Evolutionary conservation across 2,113 vertebrate genomes (phyloP), one percentile per base, ranked within the genome.

Genomic region (Callocephalon fimbriatum): DNA sequence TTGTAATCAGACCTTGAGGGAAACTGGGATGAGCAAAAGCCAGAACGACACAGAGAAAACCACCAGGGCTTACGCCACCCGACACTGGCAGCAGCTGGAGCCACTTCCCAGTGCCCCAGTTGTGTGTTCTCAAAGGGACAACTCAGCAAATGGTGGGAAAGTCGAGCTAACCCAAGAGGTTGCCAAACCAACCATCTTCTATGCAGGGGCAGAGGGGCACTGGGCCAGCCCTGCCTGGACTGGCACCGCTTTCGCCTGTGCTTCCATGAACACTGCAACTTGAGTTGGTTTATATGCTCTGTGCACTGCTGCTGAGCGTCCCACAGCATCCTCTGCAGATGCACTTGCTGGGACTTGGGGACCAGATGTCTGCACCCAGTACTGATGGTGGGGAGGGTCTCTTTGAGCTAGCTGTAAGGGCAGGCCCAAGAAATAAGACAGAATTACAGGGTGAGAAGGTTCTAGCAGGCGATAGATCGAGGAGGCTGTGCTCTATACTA

Each of bases 271-370:
- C 10, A 3, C 15, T n/a, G 20, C 2, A 1, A 2, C 82, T 71
- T 2, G 2, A 86, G 51, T 47, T 63, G 37, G 27, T 21, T 7
- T 19, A 48, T 27, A 47, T 2, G 2, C 56, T 74, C 38, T 6
- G 0, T 53, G 32, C 44, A 25, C 35, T 0, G 0, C 44, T 61
- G 56, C 66, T 4, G 3, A 89, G 47, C 67, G n/a, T 31, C 50
- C 35, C 83, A 59, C 19, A 3, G 54, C 54, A 65, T 47, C 56
- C 50, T 45, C 68, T 35, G 37, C 54, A 63, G 67, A 51, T 23
- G 15, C 1, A 3, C 48, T 12, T 4, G 0, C 5, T 1, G 15
- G 19, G 5, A 25, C 32, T 6, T 87, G 38, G 58, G 53, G 38
- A 89, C 35, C 53, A 56, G 62, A 22, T 0, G 2, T 15, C 35